Evolutionary conservation across 2,888 invertebrate genomes (phyloP).

Genomic region (Tolmerus cingulatus): DNA sequence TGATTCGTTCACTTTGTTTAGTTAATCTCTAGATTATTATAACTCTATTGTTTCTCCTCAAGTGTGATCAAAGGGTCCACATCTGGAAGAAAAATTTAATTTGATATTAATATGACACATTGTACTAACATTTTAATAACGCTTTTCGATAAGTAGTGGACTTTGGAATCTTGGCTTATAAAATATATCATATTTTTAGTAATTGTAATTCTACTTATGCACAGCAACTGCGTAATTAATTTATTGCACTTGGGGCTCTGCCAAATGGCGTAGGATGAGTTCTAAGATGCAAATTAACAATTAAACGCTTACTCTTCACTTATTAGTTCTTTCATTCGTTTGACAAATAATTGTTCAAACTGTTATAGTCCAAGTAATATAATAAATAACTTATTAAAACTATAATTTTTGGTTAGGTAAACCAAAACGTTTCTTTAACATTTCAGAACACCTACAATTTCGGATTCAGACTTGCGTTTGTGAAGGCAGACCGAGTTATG

Average conservation of each 20-base stretch:
- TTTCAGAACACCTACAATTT: too few relatives aligned
- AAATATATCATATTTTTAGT: not conserved
- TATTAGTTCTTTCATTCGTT: too few relatives aligned
- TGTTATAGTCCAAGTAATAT: too few relatives aligned
- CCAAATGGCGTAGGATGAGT: too few relatives aligned
- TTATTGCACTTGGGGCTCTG: not conserved
- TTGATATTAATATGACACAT: not conserved
- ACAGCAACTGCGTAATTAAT: not conserved
- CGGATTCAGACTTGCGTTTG: too few relatives aligned
- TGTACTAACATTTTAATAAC: not conserved
- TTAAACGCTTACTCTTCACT: too few relatives aligned
- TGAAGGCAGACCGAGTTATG: too few relatives aligned
- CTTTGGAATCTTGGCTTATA: not conserved
- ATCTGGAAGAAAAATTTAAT: not conserved
- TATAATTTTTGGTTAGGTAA: too few relatives aligned
- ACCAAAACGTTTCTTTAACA: too few relatives aligned
- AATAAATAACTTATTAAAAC: too few relatives aligned
- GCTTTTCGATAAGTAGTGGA: not conserved
- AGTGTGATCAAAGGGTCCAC: not conserved
- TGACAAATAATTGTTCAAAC: too few relatives aligned
- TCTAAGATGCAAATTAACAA: too few relatives aligned
- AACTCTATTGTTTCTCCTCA: not conserved
- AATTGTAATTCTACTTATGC: not conserved
- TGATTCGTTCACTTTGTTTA: not conserved
- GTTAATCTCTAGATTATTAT: not conserved